A percentile compares a stretch with the other conserved stretches of the same genome.
Evolutionary conservation across 2,113 vertebrate species (phyloP).

Genomic region (Eolophus roseicapilla): DNA sequence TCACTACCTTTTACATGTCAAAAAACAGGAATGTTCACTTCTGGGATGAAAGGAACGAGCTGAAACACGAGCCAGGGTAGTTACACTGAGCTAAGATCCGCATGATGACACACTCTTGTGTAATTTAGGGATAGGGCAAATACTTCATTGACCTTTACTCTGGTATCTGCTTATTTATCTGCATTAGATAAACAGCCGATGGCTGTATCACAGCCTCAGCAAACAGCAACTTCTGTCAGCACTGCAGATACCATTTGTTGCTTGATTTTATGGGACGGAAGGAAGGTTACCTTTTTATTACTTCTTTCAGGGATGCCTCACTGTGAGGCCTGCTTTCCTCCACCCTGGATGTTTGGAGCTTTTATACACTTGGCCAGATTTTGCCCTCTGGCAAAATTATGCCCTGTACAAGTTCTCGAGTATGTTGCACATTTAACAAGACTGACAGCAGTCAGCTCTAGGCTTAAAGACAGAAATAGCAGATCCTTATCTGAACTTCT

Average conservation of each 20-base stretch:
- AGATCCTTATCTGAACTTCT: constrained; percentile 37
- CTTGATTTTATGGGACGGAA: constrained; percentile 43
- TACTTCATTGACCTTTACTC: constrained; percentile 56
- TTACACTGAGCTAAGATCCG: not conserved
- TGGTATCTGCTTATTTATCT: constrained; percentile 48
- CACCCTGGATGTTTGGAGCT: not conserved
- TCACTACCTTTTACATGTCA: not conserved
- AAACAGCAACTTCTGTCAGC: constrained; percentile 41
- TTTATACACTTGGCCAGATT: not conserved
- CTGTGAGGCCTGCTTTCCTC: not conserved
- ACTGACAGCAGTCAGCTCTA: not conserved
- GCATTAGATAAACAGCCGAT: constrained; percentile 18
- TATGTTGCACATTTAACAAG: not conserved
- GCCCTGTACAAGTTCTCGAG: not conserved
- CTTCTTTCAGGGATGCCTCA: not conserved
- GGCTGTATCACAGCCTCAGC: constrained; percentile 14
- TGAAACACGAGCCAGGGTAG: not conserved
- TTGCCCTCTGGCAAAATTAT: not conserved
- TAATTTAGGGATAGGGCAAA: constrained; percentile 35
- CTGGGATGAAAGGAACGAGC: not conserved
- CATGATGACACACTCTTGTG: not conserved
- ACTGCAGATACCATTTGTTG: constrained; percentile 8
- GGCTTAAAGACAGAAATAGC: not conserved
- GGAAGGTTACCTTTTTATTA: not conserved
- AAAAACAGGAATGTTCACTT: not conserved